Evolutionary conservation across 2,888 invertebrate genomes (phyloP).

Genomic region (Drosophila subquinaria): DNA sequence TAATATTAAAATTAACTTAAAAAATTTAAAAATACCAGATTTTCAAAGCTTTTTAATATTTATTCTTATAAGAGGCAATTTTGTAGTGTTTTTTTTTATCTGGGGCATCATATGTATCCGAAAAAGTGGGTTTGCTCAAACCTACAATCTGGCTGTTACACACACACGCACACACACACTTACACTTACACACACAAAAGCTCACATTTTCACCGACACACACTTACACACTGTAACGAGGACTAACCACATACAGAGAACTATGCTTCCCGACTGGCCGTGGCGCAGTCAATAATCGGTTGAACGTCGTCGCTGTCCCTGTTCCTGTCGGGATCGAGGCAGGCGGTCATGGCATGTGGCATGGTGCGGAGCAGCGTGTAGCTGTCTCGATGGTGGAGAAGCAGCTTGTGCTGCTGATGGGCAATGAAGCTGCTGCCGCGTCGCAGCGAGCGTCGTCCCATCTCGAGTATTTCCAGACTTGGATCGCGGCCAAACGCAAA

Average conservation of each 20-base stretch:
- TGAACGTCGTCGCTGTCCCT: conserved; percentile 67
- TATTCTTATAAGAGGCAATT: too few relatives aligned
- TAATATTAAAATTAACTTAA: too few relatives aligned
- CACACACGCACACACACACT: conserved; percentile 1
- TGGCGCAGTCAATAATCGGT: conserved; percentile 71
- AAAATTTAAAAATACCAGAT: too few relatives aligned
- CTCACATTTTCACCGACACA: conserved; percentile 1
- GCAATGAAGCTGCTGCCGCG: conserved; percentile 87
- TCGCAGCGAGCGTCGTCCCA: conserved; percentile 90
- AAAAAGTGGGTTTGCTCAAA: neutral
- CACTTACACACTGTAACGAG: neutral
- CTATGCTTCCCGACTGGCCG: conserved; percentile 55
- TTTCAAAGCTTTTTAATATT: too few relatives aligned
- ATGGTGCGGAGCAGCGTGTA: conserved; percentile 82
- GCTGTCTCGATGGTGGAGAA: conserved; percentile 81
- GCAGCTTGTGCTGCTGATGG: conserved; percentile 84
- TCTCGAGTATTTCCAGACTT: conserved; percentile 91
- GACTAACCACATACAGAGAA: conserved; percentile 5
- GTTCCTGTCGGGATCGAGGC: conserved; percentile 63
- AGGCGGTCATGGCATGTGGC: conserved; percentile 66
- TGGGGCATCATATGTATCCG: neutral
- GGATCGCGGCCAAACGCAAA: conserved; percentile 89
- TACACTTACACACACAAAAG: neutral
- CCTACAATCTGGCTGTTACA: neutral
- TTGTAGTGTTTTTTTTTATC: neutral